These are phyloP conservation scores for Cephus spinipes DNA, from an alignment of 2,888 invertebrate genomes.

Conservation along the genomic window DNA sequence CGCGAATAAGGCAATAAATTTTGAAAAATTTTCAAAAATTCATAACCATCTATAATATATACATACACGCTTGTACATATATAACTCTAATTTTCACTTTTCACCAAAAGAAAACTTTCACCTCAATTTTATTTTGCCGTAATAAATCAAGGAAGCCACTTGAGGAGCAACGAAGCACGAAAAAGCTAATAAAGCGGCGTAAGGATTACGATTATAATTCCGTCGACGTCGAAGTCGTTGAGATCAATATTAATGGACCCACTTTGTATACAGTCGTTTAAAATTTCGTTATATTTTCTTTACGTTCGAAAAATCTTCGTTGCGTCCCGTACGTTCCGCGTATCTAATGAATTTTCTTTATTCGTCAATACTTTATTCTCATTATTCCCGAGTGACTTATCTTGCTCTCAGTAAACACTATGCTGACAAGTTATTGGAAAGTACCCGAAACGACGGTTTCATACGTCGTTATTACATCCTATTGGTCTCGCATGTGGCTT, in stretches of 20 bases:
- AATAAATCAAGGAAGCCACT: neutral
- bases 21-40: neutral
- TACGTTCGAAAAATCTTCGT: neutral
- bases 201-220: neutral
- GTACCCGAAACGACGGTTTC: neutral
- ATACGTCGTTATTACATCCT: neutral
- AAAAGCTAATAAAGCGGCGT: neutral
- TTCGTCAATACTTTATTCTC: neutral
- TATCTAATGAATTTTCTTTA: neutral
- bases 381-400: neutral
- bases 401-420: neutral
- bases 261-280: neutral
- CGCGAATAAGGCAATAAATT: neutral
- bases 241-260: neutral
- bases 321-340: neutral
- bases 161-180: neutral
- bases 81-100: neutral
- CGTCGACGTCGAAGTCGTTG: neutral
- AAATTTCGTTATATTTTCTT: neutral
- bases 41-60: no score
- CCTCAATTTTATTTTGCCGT: neutral
- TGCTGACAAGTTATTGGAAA: neutral
- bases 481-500: slow-evolving; percentile 30
- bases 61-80: no score
- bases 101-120: neutral